Base-by-base conservation (phyloP, 2,888 invertebrate genomes). In the Arge pagana region DNA sequence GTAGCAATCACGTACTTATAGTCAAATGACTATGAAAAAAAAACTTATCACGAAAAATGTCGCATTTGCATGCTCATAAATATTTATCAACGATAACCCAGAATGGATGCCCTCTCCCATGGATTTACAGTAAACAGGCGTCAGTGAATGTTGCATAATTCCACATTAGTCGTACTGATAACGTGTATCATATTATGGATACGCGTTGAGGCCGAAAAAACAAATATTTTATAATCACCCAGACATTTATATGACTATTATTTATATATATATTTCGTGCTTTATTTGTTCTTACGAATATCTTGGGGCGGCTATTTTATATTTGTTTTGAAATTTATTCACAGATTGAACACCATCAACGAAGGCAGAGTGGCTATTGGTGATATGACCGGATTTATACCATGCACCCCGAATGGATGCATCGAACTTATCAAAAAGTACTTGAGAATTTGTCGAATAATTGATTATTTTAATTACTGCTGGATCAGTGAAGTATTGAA, bases 351-450 rank as follows among this genome's bases (percentile, higher is more conserved):
- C 72, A 93, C 94, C 1, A 83, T 91, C 39, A 99, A 98, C 77
- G 96, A 97, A 70, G 99, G 98, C 1, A 87, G 89, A 57, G 83
- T 94, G 3, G 89, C 96, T 0, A 86, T 93, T 52, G 96, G 96
- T 1, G 94, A 97, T 71, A 80, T 96, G 65, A 80, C 84, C 2
- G 93, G 94, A 33, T 96, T 97, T 73, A 76, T 97, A 42, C 97
- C 99, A 0, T 99, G 99, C 76, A 99, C 99, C 0, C 97, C 99
- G 0, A 89, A 90, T 58, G 99, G 98, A 2, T 94, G 94, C 70
- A 82, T 99, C 56, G 95, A 98, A 72, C 83, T 97, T 5, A 93
- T 95, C 63, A 90, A 89, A 74, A 83, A 80, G 80, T 82, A 79
- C 36, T 30, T 5, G 19, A 80, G 80, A 82, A 79, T 36, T 30